Base-by-base conservation (phyloP, 2,113 vertebrate genomes). In the Sylvilagus bachmani region DNA sequence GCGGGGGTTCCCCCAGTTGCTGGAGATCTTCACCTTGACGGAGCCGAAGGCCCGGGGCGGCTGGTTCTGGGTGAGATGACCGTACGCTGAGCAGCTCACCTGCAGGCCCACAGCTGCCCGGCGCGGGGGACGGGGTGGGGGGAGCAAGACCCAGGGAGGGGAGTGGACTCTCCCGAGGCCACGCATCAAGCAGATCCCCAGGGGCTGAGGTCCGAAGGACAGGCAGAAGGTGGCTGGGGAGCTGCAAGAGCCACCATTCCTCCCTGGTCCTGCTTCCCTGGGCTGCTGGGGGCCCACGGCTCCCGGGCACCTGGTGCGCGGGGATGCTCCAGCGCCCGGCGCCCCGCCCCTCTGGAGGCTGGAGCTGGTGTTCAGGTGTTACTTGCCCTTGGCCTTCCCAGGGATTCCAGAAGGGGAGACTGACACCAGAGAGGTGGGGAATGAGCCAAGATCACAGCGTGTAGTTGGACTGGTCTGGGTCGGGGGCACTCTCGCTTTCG, bases 1-100 rank as follows among this genome's bases (percentile, higher is more conserved):
- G 53, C 75, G 94, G 1, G 78, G 13, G 90, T 97, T 97, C 38
- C 98, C 97, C 97, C 97, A 98, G 85, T 97, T 98, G 92, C 96
- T 98, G 1, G 77, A 78, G 44, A 98, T 75, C 79, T 91, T 96
- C 82, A 98, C 93, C 79, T 98, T 98, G 79, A 98, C 91, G 0
- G 75, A 16, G 12, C 74, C 1, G 21, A 97, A 98, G 7, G 51
- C 29, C 75, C 95, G 96, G 55, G 12, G 13, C 1, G 55, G 90
- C 21, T 81, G 70, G 55, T 96, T 96, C 98, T 98, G 92, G 24
- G 97, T 90, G 31, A 62, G 31, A 62, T 80, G 93, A 69, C 29
- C 73, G 69, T 74, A 86, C 3, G 13, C 21, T 21, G 36, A 53
- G 10, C 58, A n/a, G 6, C 61, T 75, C 21, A n/a, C 53, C 29